phyloP scores from a whole-genome alignment of 2,797 vertebrate species.

The Agapornis canus region DNA sequence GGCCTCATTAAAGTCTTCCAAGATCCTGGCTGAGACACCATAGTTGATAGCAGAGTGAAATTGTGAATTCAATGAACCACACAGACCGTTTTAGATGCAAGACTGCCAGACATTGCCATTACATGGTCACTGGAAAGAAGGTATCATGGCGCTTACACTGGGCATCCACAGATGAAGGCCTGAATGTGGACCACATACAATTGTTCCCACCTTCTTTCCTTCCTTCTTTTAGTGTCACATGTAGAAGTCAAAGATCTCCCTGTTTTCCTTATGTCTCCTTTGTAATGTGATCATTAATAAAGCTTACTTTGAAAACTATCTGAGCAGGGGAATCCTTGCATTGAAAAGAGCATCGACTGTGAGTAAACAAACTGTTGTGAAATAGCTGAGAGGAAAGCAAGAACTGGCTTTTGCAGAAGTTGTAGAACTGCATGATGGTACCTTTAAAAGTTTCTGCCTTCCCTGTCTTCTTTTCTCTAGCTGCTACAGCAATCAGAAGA shows the following conservation, averaged over 20 bases:
- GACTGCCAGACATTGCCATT: not conserved
- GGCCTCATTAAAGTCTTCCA: not conserved
- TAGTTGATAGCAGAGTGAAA: not conserved
- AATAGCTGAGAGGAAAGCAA: not conserved
- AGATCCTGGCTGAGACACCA: not conserved
- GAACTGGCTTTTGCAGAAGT: not conserved
- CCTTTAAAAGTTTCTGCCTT: conserved; percentile 34
- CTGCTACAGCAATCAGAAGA: conserved; percentile 24
- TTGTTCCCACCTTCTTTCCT: not conserved
- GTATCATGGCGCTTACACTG: not conserved
- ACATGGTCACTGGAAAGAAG: not conserved
- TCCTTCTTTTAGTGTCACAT: not conserved
- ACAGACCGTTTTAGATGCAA: not conserved
- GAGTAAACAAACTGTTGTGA: not conserved
- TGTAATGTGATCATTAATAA: not conserved
- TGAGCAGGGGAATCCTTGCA: not conserved
- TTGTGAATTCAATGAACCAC: not conserved
- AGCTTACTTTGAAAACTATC: not conserved
- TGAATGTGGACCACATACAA: not conserved
- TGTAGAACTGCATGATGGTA: not conserved
- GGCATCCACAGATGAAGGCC: not conserved
- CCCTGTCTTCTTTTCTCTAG: not conserved
- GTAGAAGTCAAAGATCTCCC: not conserved
- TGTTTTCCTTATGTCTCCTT: not conserved
- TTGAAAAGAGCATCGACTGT: not conserved